Base-by-base conservation (phyloP, 2,888 invertebrate species). In the Lasioglossum morio region DNA sequence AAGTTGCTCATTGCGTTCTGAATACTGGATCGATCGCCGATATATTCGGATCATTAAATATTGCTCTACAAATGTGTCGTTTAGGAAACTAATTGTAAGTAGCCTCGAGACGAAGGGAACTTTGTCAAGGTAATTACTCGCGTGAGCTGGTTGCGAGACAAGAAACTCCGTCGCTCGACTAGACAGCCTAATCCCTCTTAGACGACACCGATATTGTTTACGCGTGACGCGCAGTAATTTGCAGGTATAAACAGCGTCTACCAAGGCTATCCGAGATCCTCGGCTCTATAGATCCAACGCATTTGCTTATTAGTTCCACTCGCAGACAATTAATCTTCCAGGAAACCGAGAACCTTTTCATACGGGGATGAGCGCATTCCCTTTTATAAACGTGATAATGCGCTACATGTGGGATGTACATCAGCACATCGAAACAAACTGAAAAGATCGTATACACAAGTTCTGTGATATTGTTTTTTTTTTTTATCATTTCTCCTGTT, bases 141-240 rank as follows among this genome's bases (percentile, higher is more conserved):
- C 73, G 73, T 53, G 23, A 48, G 34, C 23, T 53, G 48, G 53
- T 73, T 34, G 34, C 48, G 23, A 30, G 48, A 53, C 73, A 73
- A 48, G 48, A 73, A 53, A 73, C 73, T 34, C 34, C 48, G 16
- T 30, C 48, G 73, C 53, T 48, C 30, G 72, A 30, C 30, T 48
- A 73, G 73, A 53, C 53, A 53, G 73, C 48, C 27, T 73, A 73
- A 73, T 73, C 73, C 48, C 30, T 73, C 73, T 73, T 53, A 53
- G 73, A 73, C 73, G 73, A 73, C 48, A 53, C 23, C 73, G 48
- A 46, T 53, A 73, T 73, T 73, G 73, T 53, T 73, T 73, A 73
- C 73, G 48, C 30, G 48, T 73, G 30, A 73, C 53, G 57, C 12
- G 37, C 30, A 30, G 57, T 43, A 76, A 60, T 74, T 74, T 75